phyloP scores from a whole-genome alignment of 1,140 invertebrate species.

The Drosophila ironensis region DNA sequence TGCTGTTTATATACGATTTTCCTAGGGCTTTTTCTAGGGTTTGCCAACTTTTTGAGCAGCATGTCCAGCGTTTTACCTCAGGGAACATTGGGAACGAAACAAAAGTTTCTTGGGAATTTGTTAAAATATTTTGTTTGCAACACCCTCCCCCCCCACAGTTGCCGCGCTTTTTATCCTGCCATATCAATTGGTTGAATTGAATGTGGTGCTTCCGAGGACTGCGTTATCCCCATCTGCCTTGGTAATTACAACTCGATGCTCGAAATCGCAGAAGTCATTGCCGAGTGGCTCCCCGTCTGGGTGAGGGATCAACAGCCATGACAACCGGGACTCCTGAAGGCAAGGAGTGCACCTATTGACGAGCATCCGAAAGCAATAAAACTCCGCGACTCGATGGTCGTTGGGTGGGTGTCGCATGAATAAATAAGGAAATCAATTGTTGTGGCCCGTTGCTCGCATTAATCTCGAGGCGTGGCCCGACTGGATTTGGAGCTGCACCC shows the following conservation, averaged over 20 bases:
- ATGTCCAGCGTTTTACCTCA: neutral
- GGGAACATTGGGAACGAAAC: neutral
- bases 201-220: too few relatives aligned
- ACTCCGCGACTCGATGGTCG: too few relatives aligned
- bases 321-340: conserved; percentile 30
- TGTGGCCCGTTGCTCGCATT: conserved; percentile 18
- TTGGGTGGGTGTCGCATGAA: too few relatives aligned
- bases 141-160: too few relatives aligned
- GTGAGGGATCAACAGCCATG: conserved; percentile 58
- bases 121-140: neutral
- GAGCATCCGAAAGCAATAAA: conserved; percentile 36
- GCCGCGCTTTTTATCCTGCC: too few relatives aligned
- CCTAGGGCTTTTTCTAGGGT: too few relatives aligned
- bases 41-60: conserved; percentile 16
- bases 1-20: conserved; percentile 70
- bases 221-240: conserved; percentile 2
- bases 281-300: conserved; percentile 31
- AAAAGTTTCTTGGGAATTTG: neutral
- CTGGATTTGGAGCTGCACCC: conserved; percentile 7
- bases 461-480: conserved; percentile 51
- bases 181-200: too few relatives aligned
- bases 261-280: conserved; percentile 5
- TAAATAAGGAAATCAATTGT: conserved; percentile 74
- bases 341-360: conserved; percentile 27
- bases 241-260: conserved; percentile 24